Percentiles rank a stretch among this genome's conserved stretches.
Conservation (phyloP, 2,113 vertebrate genomes). For the Lagopus muta region DNA sequence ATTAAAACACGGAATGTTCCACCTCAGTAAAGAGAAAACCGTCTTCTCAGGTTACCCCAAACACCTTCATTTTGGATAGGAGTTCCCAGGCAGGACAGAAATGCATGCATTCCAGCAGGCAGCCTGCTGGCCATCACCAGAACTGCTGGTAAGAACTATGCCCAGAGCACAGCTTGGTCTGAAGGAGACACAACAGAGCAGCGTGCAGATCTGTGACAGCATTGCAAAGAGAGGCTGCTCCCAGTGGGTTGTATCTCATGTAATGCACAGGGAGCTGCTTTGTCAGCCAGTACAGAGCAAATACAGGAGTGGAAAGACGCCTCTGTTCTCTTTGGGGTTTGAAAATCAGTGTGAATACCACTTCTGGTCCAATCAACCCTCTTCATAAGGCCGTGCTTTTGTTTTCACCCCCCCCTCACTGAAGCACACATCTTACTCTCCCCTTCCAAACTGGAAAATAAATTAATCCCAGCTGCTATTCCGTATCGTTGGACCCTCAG, state of each 20-base stretch:
- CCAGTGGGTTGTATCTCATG: background rate
- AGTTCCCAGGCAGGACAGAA: background rate
- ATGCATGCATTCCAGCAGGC: background rate
- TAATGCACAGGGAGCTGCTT: background rate
- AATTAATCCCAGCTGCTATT: background rate
- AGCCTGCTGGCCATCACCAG: background rate
- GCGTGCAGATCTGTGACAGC: background rate
- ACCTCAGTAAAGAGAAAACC: background rate
- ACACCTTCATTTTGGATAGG: background rate
- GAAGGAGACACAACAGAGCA: background rate
- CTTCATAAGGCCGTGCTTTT: background rate
- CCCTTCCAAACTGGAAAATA: background rate
- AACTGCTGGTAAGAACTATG: background rate
- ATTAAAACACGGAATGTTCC: background rate
- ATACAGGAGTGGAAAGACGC: background rate
- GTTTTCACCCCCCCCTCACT: background rate
- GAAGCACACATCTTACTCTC: background rate
- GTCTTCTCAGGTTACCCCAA: background rate
- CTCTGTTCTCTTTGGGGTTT: background rate
- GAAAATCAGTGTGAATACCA: background rate
- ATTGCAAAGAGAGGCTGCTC: background rate
- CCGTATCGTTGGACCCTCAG: background rate
- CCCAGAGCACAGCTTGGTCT: background rate
- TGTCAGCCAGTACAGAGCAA: background rate
- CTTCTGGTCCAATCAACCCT: background rate